Base-by-base conservation (phyloP, 2,888 invertebrate species). In the Eumerus sabulonum region DNA sequence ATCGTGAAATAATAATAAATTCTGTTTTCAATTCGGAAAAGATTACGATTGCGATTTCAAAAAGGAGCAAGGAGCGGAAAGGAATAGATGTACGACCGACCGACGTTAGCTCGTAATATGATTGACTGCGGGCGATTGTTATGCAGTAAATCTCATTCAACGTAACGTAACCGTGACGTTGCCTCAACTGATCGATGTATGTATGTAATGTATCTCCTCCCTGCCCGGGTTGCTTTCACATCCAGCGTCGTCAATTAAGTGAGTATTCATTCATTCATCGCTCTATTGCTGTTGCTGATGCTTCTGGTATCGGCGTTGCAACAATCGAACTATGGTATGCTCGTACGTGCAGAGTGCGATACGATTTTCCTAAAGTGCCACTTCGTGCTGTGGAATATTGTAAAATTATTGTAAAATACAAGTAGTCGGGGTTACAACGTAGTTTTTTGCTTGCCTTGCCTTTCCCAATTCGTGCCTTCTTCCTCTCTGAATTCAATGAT, bases 51-150 rank as follows among this genome's bases (percentile, higher is more conserved):
- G 7, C 27, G 27, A 27, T 27, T 27, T 27, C 27, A 27, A 27
- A 27, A 27, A 27, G 27, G 3, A 27, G 27, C 27, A 27, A 27
- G 3, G 27, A 27, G 7, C 7, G 27, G 27, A 2, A 27, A 27
- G 27, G 2, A 2, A 36, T 27, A 7, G 19, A 14, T 35, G 36
- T 27, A 76, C 50, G 57, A 72, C 27, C 50, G 57, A 72, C 27
- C 64, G 66, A 71, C 56, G 73, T 73, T 64, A 73, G 60, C 59
- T 67, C 66, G 76, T 76, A 66, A 76, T 71, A 76, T 71, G 71
- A 76, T 76, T 76, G 76, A 76, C 57, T 76, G 76, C 51, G 60
- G 76, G 76, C 66, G 71, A 76, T 71, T 71, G 76, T 48, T 44
- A 36, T 76, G 71, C 71, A 76, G 70, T 60, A 71, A 76, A 54